Evolutionary conservation across 2,888 invertebrate genomes (phyloP), one percentile per base, ranked within the genome.

Genomic region (Scotopteryx bipunctaria): DNA sequence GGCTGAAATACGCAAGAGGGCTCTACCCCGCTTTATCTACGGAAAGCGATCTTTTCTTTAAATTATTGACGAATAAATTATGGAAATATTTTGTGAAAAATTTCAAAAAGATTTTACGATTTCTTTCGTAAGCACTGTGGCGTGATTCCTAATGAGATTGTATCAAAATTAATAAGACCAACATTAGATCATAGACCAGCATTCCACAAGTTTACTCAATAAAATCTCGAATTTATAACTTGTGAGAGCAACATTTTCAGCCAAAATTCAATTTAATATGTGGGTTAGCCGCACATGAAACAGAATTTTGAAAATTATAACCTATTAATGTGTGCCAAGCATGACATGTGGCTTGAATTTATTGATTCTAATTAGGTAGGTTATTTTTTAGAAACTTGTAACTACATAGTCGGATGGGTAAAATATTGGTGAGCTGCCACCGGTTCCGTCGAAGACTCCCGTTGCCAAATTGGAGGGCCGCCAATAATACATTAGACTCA

Each of bases 381-480:
- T 67, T 66, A 66, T 62, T 60, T 49, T 51, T 60, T 40, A 44
- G 55, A 57, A 41, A 48, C 35, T 52, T 47, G 55, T 59, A 32
- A 51, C 43, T 54, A 54, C 49, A 50, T 54, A 47, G 37, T 52
- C n/a, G 45, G 25, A 4, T n/a, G 16, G 3, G 55, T 59, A 63
- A 63, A 45, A 57, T 64, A 62, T 63, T 57, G 36, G 55, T 51
- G 55, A n/a, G n/a, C n/a, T 51, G 45, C 15, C 27, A 43, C 45
- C 53, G 50, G 46, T 55, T 70, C 29, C 55, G 59, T 33, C 60
- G 57, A 49, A 46, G 55, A 40, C 16, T 43, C 38, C 48, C 32
- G 51, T 40, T 74, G 83, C 82, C 81, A 81, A 83, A 71, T 77
- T 83, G 83, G 83, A 78, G 63, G 64, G 59, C 48, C 57, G 81